Evolutionary conservation across 2,888 invertebrate genomes (phyloP), one percentile per base, ranked within the genome.

Genomic region (Hofmannophila pseudospretella): DNA sequence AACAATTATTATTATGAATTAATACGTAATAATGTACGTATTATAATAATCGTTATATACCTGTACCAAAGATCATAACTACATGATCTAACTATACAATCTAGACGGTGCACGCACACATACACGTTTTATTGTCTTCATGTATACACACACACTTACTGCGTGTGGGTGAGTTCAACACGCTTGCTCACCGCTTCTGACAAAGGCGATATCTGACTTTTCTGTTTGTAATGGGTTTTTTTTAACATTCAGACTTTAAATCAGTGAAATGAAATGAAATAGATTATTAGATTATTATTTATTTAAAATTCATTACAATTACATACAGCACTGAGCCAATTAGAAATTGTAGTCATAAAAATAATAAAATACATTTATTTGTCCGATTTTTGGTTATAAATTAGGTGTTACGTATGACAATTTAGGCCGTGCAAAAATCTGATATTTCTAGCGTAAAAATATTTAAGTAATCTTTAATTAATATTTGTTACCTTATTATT

Each of bases 91-190:
- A 25, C 32, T 25, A 33, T 9, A 33, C 25, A 5, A 27, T 39
- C 42, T 37, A 41, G 36, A 39, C 41, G 32, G 9, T 25, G 26
- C 37, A 31, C 40, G 35, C 44, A 45, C 41, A 44, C 44, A 4
- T n/a, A 31, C 28, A 23, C 50, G 43, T 49, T 57, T 54, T 51
- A 54, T 61, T 54, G 52, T 53, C 51, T 48, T 47, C 50, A 46
- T 47, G 32, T 45, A 50, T 47, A 44, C 46, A 31, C 28, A 23
- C 39, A 45, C 45, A 44, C 8, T 14, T 22, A 31, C 36, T 9
- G 32, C 47, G 71, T 70, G 69, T 71, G 74, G 2, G 74, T 67
- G 72, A 62, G 75, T 74, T 72, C 74, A 71, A 65, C 64, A 66
- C 58, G 64, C 35, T 29, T 12, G 16, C 20, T 54, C 45, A 51